These are phyloP conservation scores for Dermatemys mawii DNA, from an alignment of 2,113 vertebrate genomes.

Conservation along the genomic window DNA sequence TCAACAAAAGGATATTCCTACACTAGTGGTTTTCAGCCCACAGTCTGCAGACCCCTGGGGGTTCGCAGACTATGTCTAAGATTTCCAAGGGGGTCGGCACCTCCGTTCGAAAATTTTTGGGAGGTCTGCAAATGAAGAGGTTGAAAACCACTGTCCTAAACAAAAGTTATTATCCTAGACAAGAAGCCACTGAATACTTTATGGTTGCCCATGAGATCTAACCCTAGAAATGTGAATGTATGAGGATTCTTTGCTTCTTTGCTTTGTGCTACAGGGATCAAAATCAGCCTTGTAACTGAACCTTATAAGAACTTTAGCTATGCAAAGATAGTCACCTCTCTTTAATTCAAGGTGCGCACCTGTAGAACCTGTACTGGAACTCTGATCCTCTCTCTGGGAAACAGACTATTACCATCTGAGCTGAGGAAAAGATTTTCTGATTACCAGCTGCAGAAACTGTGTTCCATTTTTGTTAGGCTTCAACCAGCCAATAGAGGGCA, in stretches of 20 bases:
- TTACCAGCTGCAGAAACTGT: neutral
- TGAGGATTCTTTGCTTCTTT: neutral
- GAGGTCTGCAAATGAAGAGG: neutral
- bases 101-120: neutral
- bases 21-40: neutral
- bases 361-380: neutral
- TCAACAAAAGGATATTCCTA: conserved; percentile 31
- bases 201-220: neutral
- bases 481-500: neutral
- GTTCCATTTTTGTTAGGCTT: neutral
- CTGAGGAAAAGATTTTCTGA: neutral
- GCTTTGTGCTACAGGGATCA: neutral
- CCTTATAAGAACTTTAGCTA: neutral
- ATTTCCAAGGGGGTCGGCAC: neutral
- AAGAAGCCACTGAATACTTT: conserved; percentile 7
- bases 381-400: conserved; percentile 1
- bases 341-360: neutral
- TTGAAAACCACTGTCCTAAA: neutral
- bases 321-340: neutral
- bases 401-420: neutral
- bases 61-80: neutral
- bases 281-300: neutral
- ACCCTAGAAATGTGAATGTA: neutral
- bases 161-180: neutral
- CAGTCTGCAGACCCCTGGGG: neutral